Conservation (phyloP, 2,113 vertebrate species). For the Trichechus manatus region DNA sequence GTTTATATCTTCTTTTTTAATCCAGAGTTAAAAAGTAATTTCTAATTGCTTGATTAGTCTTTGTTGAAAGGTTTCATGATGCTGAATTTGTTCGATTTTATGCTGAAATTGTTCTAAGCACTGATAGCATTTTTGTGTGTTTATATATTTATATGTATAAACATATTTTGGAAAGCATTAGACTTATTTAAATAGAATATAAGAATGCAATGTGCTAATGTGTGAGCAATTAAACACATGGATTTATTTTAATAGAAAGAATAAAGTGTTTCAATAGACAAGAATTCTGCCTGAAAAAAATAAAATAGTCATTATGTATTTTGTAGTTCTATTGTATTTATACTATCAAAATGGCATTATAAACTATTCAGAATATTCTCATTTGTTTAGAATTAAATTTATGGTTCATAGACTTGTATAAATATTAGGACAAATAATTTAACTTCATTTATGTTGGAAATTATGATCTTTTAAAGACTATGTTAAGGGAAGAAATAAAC, state of each 20-base stretch:
- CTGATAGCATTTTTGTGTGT: neutral
- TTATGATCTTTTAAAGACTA: conserved; percentile 61
- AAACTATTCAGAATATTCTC: conserved; percentile 10
- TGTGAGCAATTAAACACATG: neutral
- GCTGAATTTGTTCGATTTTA: neutral
- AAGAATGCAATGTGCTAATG: neutral
- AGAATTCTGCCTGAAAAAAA: neutral
- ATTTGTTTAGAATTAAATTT: conserved; percentile 64
- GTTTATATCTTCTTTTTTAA: neutral
- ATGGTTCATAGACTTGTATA: conserved; percentile 50
- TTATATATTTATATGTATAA: neutral
- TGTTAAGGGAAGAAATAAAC: conserved; percentile 48
- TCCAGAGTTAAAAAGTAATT: neutral
- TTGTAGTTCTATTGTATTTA: neutral
- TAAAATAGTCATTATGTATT: neutral
- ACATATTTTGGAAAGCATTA: neutral
- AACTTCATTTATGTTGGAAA: conserved; percentile 60
- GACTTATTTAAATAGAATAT: neutral
- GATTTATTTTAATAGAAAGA: neutral
- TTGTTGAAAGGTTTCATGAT: neutral
- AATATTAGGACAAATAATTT: conserved; percentile 69
- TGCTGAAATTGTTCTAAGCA: neutral
- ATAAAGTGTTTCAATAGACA: neutral
- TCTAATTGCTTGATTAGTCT: neutral
- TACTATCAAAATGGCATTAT: neutral